Base-by-base conservation (phyloP, 1,140 invertebrate species). In the Colletes latitarsis region DNA sequence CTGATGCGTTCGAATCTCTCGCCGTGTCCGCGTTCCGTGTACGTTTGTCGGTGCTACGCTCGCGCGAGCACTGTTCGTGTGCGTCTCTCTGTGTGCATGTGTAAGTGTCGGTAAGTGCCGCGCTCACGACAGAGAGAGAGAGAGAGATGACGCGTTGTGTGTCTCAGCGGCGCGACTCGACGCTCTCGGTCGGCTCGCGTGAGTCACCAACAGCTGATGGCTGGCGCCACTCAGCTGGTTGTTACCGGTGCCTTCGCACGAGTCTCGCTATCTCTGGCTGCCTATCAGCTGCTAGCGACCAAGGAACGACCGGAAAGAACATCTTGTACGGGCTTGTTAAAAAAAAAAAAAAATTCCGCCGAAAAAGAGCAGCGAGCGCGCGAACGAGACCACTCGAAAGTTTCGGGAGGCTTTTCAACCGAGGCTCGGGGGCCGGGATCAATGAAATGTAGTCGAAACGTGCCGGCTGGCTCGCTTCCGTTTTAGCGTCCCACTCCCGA, bases 171-270 rank as follows among this genome's bases (percentile, higher is more conserved):
- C 41, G 67, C 68, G 72, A 39, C 75, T 68, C 77, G 69, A 41
- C 78, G 55, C 57, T 84, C 82, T 82, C 71, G 71, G 75, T 71
- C 78, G 79, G 69, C 76, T 89, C 87, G 87, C 82, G 88, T 92
- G 91, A 92, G 89, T 92, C 91, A 92, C 90, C 87, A 91, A 91
- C 91, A 91, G 91, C 91, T 92, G 91, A 92, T 90, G 90, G 85
- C 88, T 90, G 91, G 91, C 91, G 91, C 91, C 91, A 92, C 90
- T 92, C 91, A 92, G 91, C 91, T 92, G 91, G 90, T 84, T 90
- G 88, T 90, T 91, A 90, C 88, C 89, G 85, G 87, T 90, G 82
- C 87, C 85, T 89, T 90, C 75, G 83, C 81, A 79, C 76, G 83
- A 85, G 84, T 81, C 55, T 81, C 79, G 88, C 88, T 84, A 82